These are phyloP conservation scores for Sapajus apella DNA, from an alignment of 2,113 vertebrate genomes.

Conservation along the genomic window DNA sequence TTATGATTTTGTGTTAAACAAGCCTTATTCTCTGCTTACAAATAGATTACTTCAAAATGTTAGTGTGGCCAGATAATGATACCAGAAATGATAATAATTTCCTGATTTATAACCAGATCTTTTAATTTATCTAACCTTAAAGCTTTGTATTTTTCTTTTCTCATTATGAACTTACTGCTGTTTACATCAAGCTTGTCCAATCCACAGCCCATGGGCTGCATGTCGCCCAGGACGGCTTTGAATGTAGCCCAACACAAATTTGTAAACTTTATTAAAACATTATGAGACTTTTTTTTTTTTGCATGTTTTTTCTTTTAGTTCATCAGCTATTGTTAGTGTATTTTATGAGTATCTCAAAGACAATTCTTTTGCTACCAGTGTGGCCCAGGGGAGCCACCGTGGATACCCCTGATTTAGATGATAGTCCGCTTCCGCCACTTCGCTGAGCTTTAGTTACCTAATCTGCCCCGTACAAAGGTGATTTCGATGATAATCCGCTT, in stretches of 20 bases:
- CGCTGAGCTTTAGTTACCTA: background rate
- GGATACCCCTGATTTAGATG: background rate
- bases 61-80: background rate
- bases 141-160: background rate
- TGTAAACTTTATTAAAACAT: no score
- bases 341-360: no score
- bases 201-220: no score
- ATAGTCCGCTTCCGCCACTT: background rate
- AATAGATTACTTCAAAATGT: background rate
- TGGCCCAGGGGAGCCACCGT: no score
- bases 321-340: no score
- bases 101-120: background rate
- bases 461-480: background rate
- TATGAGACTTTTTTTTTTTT: no score
- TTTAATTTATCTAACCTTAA: background rate
- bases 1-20: background rate
- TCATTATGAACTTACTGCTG: background rate
- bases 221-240: no score
- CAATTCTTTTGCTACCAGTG: no score
- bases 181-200: background rate
- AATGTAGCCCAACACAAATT: no score
- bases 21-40: background rate
- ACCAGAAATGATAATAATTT: background rate
- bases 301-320: no score
- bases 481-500: background rate